These are phyloP conservation scores for Zapornia atra DNA, from an alignment of 2,113 vertebrate species.

Conservation along the genomic window DNA sequence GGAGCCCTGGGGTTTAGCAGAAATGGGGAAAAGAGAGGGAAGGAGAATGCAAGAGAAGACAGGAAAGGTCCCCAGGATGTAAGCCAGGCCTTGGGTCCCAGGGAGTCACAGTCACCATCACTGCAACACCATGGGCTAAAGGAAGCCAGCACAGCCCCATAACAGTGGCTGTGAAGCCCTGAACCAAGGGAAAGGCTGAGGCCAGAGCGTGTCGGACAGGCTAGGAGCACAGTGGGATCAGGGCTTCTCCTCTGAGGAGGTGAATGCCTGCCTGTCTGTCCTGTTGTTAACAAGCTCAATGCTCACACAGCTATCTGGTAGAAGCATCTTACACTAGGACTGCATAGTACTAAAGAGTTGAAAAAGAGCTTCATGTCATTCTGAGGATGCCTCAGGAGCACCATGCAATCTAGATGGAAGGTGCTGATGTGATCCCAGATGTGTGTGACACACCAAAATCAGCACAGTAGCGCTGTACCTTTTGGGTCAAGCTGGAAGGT, in stretches of 20 bases:
- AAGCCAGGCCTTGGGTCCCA: not conserved
- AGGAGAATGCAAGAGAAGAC: not conserved
- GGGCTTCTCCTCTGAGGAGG: not conserved
- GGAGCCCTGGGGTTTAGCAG: not conserved
- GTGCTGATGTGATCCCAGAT: not conserved
- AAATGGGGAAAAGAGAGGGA: not conserved
- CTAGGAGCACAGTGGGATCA: not conserved
- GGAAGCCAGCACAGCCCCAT: not conserved
- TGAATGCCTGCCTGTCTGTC: not conserved
- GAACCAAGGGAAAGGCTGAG: not conserved
- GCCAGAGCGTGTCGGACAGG: fast-evolving
- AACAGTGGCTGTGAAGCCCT: not conserved
- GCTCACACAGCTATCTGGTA: not conserved
- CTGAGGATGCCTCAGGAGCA: not conserved
- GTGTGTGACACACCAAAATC: not conserved
- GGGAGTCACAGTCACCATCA: not conserved
- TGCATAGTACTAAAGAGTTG: not conserved
- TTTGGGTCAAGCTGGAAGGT: not conserved
- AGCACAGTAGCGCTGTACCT: fast-evolving
- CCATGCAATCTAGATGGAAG: fast-evolving
- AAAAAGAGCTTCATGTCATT: not conserved
- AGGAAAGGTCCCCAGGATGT: not conserved
- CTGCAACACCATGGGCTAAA: not conserved
- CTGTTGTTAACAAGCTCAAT: not conserved
- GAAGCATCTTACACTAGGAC: fast-evolving